Evolutionary conservation across 2,888 invertebrate species (phyloP), one percentile per base, ranked within the genome.

Genomic region (Synanthedon vespiformis): DNA sequence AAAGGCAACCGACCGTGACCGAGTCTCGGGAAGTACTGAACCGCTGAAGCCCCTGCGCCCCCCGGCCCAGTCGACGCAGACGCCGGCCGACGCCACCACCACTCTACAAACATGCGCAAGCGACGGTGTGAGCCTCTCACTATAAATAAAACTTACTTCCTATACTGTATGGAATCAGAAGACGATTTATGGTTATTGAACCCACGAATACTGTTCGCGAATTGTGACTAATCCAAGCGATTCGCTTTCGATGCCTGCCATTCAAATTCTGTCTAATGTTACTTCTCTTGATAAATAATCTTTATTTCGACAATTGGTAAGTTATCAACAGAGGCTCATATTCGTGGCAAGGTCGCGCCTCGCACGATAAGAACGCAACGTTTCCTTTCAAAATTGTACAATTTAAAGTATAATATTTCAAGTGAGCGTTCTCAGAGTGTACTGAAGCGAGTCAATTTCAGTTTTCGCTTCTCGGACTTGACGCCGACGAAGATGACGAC

Each of bases 81-180:
- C 16, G 22, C 5, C 18, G 10, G 44, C 44, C 44, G 48, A 48
- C 58, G 60, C 59, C 54, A 51, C 52, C 55, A 56, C 54, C 55
- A 55, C 54, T 34, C 56, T 65, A 64, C 57, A 44, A 16, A 49
- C 49, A 49, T 49, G 49, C 49, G 49, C 49, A 16, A 14, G 57
- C 60, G 58, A 57, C 62, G 58, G 52, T 56, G 56, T 72, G 63
- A 61, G 63, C 61, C 65, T 61, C 68, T 63, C 74, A 75, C 81
- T 84, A 85, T 80, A 78, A 86, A 86, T 86, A 85, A 79, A 77
- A 72, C 71, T 66, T 70, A 78, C 77, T 84, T 84, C 86, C 83
- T 80, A 82, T 77, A 75, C 70, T 65, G 61, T 69, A 77, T 71
- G 70, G 71, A 76, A 78, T 78, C 78, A 73, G 67, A 75, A 80